Base-by-base conservation (phyloP, 2,113 vertebrate species). In the Campylomormyrus numenius region DNA sequence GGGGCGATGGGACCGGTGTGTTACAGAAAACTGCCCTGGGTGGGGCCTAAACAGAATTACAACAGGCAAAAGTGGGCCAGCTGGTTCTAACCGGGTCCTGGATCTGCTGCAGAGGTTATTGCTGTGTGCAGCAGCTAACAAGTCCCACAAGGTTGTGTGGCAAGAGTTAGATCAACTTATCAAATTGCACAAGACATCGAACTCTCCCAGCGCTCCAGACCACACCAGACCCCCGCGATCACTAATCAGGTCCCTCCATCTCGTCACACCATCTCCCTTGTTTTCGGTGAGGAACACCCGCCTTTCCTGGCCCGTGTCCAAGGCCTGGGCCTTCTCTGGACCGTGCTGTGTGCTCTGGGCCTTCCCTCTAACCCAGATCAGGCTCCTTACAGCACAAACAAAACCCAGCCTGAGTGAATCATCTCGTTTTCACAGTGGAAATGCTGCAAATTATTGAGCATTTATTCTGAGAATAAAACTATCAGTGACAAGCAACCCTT, bases 221-320 rank as follows among this genome's bases (percentile, higher is more conserved):
- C 74, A 17, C 31, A 77, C 31, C 35, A 80, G 74, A 80, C 74
- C 74, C 74, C 74, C 74, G 17, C 35, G 15, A 80, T 80, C 13
- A 19, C 35, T 80, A 80, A 80, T 80, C 31, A 24, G 15, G 45
- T 50, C 24, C 24, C 21, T 15, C 24, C 49, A 45, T 87, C 85
- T 52, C 85, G 24, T 48, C 45, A 85, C 83, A 85, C 39, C 45
- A 85, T 85, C 83, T 46, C n/a, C 85, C 85, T 87, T 35, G 85
- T 52, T 49, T 52, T 31, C 24, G 2, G 85, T n/a, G 27, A 35
- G 48, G 85, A 87, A 87, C 85, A 19, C 85, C 49, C 42, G 15
- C 49, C 53, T 52, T 17, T 35, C 19, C n/a, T 27, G 85, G 85
- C 24, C 11, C 13, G 10, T 50, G 24, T 52, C 85, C 85, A 49